phyloP scores from a whole-genome alignment of 2,888 invertebrate species.

The Actias luna region DNA sequence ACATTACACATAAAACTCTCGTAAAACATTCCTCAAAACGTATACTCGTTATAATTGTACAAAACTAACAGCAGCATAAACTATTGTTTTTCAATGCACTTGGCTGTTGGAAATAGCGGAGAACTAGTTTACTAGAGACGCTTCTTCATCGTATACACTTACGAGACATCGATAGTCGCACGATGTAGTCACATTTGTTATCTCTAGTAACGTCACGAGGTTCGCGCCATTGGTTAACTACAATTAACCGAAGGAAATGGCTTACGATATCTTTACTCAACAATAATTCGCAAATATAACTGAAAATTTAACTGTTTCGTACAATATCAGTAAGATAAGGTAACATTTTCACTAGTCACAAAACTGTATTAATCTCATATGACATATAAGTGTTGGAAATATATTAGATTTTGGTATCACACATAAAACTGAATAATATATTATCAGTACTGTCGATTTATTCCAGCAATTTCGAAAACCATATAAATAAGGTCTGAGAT shows the following conservation, averaged over 20 bases:
- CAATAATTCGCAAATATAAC: background rate
- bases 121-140: background rate
- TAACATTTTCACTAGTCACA: background rate
- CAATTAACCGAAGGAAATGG: background rate
- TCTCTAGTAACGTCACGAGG: background rate
- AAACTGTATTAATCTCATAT: background rate
- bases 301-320: background rate
- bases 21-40: background rate
- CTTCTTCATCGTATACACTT: background rate
- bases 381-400: background rate
- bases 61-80: background rate
- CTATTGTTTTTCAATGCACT: background rate
- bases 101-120: background rate
- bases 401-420: background rate
- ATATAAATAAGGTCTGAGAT: background rate
- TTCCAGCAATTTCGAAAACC: background rate
- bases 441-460: background rate
- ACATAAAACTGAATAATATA: background rate
- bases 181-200: background rate
- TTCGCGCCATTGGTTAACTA: background rate
- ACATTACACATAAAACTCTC: background rate
- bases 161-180: background rate
- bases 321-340: background rate
- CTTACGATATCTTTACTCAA: background rate
- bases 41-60: background rate